Evolutionary conservation across 1,140 invertebrate genomes (phyloP), one percentile per base, ranked within the genome.

Genomic region (Argopecten irradians): DNA sequence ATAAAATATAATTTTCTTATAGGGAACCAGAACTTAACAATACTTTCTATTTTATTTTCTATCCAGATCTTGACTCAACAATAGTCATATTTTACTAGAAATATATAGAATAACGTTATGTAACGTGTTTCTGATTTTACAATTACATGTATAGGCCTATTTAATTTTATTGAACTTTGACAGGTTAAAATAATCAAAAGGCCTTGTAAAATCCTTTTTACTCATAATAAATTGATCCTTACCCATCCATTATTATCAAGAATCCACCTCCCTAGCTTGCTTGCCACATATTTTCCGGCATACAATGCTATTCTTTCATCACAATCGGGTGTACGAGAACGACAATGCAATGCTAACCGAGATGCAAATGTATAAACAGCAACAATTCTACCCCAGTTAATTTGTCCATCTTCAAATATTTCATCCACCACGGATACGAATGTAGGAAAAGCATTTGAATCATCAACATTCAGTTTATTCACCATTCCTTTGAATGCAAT

Each of bases 371-470:
- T 96, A 91, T 96, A 97, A 3, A 97, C 95, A 89, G 96, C 96
- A n/a, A 97, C 96, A 83, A 97, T 96, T 90, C 96, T 95, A 11
- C 96, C 96, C 96, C 96, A 97, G 88, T 96, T 97, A 83, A 96
- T 95, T 86, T 94, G 93, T 85, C 93, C 93, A 91, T 96, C 95
- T 89, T 95, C 94, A 93, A 97, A 97, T 16, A 97, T 94, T 93
- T 97, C 96, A 92, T 97, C 96, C n/a, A 96, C 96, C 35, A 97
- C 96, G 83, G 95, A 96, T 39, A 95, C 95, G 92, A 97, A 97
- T 71, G 96, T 96, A 83, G 96, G 94, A 91, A 96, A 96, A 19
- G 96, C 95, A 33, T 96, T 96, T 43, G 95, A 95, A 41, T 96
- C 96, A 46, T 96, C 94, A 22, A 96, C 95, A 88, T 96, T 96